These are phyloP conservation scores for Cetoscarus ocellatus DNA, from an alignment of 2,797 vertebrate genomes.

Conservation along the genomic window DNA sequence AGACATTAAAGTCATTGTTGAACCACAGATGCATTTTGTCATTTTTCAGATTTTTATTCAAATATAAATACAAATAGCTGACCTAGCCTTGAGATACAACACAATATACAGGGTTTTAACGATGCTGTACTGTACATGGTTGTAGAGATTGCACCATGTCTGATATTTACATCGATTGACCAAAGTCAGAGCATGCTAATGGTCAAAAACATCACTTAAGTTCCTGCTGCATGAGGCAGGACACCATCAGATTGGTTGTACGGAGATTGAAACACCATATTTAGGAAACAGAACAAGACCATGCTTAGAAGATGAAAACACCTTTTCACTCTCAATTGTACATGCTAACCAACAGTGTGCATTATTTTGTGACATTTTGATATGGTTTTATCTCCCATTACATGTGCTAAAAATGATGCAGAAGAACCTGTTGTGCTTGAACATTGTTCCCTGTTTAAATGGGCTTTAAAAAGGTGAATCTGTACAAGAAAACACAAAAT, in stretches of 20 bases:
- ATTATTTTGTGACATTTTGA: conserved; percentile 30
- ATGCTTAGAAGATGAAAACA: conserved; percentile 8
- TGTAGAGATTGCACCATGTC: conserved; percentile 12
- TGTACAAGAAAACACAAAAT: conserved; percentile 10
- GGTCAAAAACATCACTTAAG: neutral
- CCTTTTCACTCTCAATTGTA: too few species aligned
- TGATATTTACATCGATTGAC: conserved; percentile 1
- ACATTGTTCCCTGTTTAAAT: neutral
- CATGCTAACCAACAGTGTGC: neutral
- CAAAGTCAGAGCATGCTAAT: neutral
- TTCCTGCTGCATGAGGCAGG: conserved; percentile 2
- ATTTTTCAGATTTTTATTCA: conserved; percentile 37
- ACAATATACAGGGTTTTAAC: neutral
- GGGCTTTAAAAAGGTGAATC: conserved; percentile 1
- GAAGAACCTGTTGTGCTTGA: neutral
- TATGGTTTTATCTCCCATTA: neutral
- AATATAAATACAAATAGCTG: conserved; percentile 28
- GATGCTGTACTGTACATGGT: neutral
- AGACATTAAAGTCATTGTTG: conserved; percentile 11
- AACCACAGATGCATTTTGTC: conserved; percentile 4
- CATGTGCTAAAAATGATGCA: neutral
- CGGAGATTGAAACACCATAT: conserved; percentile 19
- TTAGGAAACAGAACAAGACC: conserved; percentile 25
- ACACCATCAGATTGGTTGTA: conserved; percentile 45
- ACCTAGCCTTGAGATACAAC: neutral